Evolutionary conservation across 2,888 invertebrate species (phyloP).

Genomic region (Digitonthophagus gazella): DNA sequence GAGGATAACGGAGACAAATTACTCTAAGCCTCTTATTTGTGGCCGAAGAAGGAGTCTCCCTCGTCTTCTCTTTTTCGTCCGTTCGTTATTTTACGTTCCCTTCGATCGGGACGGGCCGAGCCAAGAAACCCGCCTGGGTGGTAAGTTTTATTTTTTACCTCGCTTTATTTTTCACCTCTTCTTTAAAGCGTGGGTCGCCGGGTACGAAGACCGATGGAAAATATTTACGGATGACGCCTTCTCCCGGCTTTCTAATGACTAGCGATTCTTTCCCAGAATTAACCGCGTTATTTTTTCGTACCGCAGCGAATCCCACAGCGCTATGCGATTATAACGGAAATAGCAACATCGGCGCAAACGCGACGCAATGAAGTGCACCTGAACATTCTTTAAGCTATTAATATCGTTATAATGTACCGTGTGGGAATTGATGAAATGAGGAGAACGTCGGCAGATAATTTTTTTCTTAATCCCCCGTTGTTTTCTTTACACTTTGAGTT

Average conservation of each 20-base stretch:
- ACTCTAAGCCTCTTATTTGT: conserved; percentile 40
- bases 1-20: conserved; percentile 40
- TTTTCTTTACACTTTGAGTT: not conserved
- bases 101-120: conserved; percentile 2
- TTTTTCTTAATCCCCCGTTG: not conserved
- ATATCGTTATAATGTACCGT: conserved; percentile 14
- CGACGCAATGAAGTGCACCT: conserved; percentile 6
- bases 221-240: not conserved
- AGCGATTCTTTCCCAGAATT: not conserved
- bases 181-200: not conserved
- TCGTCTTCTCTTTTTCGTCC: conserved; percentile 7
- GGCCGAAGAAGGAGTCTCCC: conserved; percentile 8
- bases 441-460: not conserved
- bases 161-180: not conserved
- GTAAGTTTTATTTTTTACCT: conserved; percentile 5
- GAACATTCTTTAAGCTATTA: conserved; percentile 12
- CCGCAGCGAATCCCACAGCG: not conserved
- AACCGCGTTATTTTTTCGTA: not conserved
- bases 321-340: conserved; percentile 11
- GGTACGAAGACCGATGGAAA: too few relatives aligned
- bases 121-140: not conserved
- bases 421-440: conserved; percentile 4
- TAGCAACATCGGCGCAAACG: conserved; percentile 4
- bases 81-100: conserved; percentile 4
- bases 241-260: not conserved